Evolutionary conservation across 2,888 invertebrate species (phyloP), one percentile per base, ranked within the genome.

Genomic region (Cheilosia vernalis): DNA sequence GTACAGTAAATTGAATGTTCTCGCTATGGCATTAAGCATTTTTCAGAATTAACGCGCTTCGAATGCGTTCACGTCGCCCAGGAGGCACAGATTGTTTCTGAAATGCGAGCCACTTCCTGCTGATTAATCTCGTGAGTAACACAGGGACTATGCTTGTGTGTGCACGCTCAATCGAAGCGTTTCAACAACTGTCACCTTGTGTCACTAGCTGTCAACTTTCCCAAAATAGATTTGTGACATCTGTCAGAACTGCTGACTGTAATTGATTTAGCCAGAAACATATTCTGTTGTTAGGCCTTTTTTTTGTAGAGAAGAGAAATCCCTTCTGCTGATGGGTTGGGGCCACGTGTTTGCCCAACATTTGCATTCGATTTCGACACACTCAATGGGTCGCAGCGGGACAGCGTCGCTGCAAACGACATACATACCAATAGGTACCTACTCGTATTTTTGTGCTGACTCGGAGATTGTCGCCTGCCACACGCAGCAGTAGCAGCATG

Each of bases 101-200:
- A 85, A 80, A 76, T 61, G 70, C 64, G 80, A 85, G 81, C 60
- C 51, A 77, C 85, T 85, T 85, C 85, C 85, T 85, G 85, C 81
- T 77, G 81, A 81, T 81, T 76, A 76, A 76, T 76, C 76, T 67
- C 60, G 53, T 15, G 30, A 53, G 27, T 17, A 30, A 21, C 30
- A n/a, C 24, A 42, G 53, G 27, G 37, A 44, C 53, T 15, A 49
- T 37, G n/a, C n/a, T 15, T n/a, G 42, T 40, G 27, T 40, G 40
- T 15, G 13, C 58, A 73, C 51, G 30, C 60, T 74, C 81, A 85
- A 77, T 81, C 72, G 72, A 77, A 67, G 85, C 85, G 74, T 77
- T 81, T 85, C 81, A 85, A 63, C 85, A 81, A 81, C 81, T 85
- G 85, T 85, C 85, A 85, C 76, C 76, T 72, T 77, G 67, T 81